A percentile compares a stretch with the other conserved stretches of the same genome.
Evolutionary conservation across 2,888 invertebrate species (phyloP).

Genomic region (Cerastis leucographa): DNA sequence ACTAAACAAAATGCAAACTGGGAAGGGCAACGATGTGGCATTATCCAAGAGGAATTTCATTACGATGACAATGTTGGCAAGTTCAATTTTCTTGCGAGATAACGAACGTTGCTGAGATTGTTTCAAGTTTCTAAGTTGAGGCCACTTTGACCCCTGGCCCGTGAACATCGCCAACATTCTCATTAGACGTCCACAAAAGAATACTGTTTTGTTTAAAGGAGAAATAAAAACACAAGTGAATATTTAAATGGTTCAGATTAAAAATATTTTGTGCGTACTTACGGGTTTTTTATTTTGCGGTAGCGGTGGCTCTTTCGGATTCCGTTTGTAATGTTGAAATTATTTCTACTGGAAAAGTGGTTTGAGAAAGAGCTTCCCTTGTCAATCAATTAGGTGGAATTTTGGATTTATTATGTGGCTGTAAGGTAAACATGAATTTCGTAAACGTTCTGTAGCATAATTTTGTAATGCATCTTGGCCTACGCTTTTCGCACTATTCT

Average conservation of each 20-base stretch:
- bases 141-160: conserved; percentile 87
- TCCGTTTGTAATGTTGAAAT: conserved; percentile 48
- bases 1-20: conserved; percentile 62
- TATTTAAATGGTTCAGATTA: conserved; percentile 66
- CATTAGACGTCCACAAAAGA: conserved; percentile 83
- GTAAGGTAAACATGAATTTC: neutral
- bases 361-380: conserved; percentile 16
- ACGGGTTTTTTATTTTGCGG: conserved; percentile 39
- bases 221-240: conserved; percentile 70
- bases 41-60: conserved; percentile 84
- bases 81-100: conserved; percentile 86
- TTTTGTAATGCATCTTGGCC: neutral
- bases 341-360: conserved; percentile 39
- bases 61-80: conserved; percentile 86
- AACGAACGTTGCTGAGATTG: conserved; percentile 85
- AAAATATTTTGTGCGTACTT: conserved; percentile 57
- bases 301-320: conserved; percentile 25
- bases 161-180: conserved; percentile 85
- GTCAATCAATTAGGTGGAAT: conserved; percentile 38
- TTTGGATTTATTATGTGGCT: conserved; percentile 10
- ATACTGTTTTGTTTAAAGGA: conserved; percentile 77
- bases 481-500: neutral
- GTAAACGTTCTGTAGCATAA: neutral
- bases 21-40: conserved; percentile 58
- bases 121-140: conserved; percentile 82